Evolutionary conservation across 2,113 vertebrate genomes (phyloP).

Genomic region (Parus major): DNA sequence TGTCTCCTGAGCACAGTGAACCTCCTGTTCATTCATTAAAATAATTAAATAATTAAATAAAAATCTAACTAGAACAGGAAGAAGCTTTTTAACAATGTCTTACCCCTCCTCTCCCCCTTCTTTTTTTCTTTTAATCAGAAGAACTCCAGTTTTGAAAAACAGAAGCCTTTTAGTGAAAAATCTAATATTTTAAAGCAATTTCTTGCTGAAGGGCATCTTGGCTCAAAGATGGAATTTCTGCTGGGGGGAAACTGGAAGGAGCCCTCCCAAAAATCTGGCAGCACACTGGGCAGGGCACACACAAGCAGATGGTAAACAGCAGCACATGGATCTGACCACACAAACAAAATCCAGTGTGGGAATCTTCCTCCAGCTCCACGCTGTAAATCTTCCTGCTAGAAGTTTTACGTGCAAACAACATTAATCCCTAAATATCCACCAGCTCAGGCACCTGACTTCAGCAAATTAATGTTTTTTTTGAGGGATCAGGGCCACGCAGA

Average conservation of each 20-base stretch:
- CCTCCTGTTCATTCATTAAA: conserved; percentile 16
- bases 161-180: not conserved
- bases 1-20: not conserved
- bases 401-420: not conserved
- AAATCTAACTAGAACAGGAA: not conserved
- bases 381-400: not conserved
- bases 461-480: not conserved
- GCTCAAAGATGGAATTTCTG: not conserved
- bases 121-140: not conserved
- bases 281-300: accelerated
- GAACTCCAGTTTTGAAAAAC: not conserved
- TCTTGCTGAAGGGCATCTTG: not conserved
- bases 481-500: not conserved
- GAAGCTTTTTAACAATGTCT: not conserved
- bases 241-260: not conserved
- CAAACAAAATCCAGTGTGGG: accelerated
- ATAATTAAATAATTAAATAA: not conserved
- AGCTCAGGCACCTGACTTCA: no score
- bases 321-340: not conserved
- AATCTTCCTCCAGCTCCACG: not conserved
- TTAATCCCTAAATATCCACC: not conserved
- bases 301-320: not conserved
- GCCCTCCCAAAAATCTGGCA: not conserved
- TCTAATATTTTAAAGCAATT: not conserved
- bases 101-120: accelerated